A percentile compares a stretch with the other conserved stretches of the same genome.
phyloP scores from a whole-genome alignment of 2,797 vertebrate species.

The Aselliscus stoliczkanus region DNA sequence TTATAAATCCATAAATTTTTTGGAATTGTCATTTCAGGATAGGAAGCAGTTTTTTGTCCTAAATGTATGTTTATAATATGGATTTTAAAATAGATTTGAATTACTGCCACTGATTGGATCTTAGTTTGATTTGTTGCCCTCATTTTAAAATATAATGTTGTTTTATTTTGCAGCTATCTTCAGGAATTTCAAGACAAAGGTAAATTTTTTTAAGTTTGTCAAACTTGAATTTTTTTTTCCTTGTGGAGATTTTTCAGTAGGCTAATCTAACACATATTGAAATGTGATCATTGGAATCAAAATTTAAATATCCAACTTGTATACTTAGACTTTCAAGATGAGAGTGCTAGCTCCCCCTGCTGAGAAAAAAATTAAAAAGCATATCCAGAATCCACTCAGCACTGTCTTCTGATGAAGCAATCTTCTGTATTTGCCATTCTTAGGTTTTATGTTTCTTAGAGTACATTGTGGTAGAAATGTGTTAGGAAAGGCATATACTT shows the following conservation, averaged over 20 bases:
- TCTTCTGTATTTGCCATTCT: background rate
- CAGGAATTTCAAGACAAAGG: constrained; percentile 90
- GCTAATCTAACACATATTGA: background rate
- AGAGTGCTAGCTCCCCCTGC: constrained; percentile 84
- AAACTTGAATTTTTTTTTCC: constrained; percentile 14
- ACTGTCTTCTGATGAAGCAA: background rate
- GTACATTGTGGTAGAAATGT: accelerated
- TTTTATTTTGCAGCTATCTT: constrained; percentile 85
- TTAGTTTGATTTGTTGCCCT: constrained; percentile 43
- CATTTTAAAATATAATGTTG: constrained; percentile 39
- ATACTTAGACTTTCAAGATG: constrained; percentile 69
- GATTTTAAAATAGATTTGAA: constrained; percentile 41
- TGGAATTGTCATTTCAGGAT: constrained; percentile 38
- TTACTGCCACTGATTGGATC: constrained; percentile 1
- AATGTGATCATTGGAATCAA: constrained; percentile 42
- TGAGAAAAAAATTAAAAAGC: constrained; percentile 61
- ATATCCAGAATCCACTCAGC: background rate
- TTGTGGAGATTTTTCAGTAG: constrained; percentile 36
- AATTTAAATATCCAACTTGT: constrained; percentile 7
- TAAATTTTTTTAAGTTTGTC: constrained; percentile 77
- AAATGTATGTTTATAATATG: constrained; percentile 21
- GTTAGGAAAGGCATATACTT: accelerated
- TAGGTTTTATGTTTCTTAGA: background rate
- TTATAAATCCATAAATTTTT: constrained; percentile 17
- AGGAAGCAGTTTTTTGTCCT: constrained; percentile 27